These are phyloP conservation scores for Melanostoma mellinum DNA, from an alignment of 2,888 invertebrate species.

Conservation along the genomic window DNA sequence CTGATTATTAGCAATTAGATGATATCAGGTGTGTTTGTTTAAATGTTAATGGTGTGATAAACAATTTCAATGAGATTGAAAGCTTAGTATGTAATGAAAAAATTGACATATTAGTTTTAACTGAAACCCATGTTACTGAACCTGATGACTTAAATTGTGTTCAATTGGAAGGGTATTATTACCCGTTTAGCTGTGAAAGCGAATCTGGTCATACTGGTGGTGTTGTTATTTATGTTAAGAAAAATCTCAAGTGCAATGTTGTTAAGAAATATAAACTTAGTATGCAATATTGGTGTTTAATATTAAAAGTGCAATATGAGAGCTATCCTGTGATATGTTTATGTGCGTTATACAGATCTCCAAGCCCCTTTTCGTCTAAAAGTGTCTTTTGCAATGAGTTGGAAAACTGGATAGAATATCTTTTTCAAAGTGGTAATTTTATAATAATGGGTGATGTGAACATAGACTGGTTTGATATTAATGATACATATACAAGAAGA, in stretches of 20 bases:
- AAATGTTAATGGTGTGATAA: not conserved
- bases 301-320: constrained; percentile 20
- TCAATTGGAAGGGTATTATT: not conserved
- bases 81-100: constrained; percentile 2
- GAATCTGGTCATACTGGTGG: constrained; percentile 22
- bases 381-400: not conserved
- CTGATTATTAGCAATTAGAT: constrained; percentile 23
- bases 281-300: constrained; percentile 14
- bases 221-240: not conserved
- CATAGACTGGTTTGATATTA: too few relatives aligned
- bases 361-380: not conserved
- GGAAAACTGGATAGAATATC: constrained; percentile 11
- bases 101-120: not conserved
- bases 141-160: not conserved
- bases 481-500: too few relatives aligned
- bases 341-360: constrained; percentile 21
- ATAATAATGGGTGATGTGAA: not conserved
- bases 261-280: constrained; percentile 3
- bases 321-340: not conserved
- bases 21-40: constrained; percentile 4
- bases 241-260: not conserved
- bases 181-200: constrained; percentile 2
- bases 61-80: constrained; percentile 2
- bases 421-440: not conserved
- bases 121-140: constrained; percentile 2